These are phyloP conservation scores for Morelia viridis DNA, from an alignment of 2,797 vertebrate genomes.

Conservation along the genomic window DNA sequence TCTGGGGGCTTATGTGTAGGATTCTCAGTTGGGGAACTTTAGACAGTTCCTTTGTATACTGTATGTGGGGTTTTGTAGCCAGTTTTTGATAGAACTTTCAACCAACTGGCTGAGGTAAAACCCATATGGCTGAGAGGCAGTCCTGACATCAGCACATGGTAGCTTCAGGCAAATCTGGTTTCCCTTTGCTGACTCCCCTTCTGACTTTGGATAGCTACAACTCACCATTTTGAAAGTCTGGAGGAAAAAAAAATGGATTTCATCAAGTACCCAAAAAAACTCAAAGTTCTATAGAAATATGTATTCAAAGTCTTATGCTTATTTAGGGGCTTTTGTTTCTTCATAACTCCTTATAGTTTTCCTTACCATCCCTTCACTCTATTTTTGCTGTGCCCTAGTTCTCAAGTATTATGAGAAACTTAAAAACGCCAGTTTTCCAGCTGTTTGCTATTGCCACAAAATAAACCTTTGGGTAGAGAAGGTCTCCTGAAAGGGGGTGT, in stretches of 20 bases:
- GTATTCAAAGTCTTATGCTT: neutral
- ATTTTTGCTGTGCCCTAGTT: neutral
- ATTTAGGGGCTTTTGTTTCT: neutral
- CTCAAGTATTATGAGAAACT: neutral
- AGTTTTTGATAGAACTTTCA: neutral
- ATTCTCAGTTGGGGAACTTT: neutral
- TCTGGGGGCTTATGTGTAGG: neutral
- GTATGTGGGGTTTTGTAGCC: neutral
- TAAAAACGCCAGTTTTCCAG: neutral
- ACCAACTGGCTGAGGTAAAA: neutral
- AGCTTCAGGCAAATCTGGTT: neutral
- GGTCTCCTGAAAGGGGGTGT: neutral
- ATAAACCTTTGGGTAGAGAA: neutral
- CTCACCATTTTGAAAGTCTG: neutral
- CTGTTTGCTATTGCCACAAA: neutral
- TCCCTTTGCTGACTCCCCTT: neutral
- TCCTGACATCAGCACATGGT: neutral
- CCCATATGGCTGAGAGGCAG: neutral
- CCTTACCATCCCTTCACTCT: neutral
- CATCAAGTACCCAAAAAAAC: neutral
- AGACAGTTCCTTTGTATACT: neutral
- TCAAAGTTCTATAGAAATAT: neutral
- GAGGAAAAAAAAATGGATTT: neutral
- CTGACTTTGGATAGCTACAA: neutral
- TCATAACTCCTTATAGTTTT: neutral